These are phyloP conservation scores for Triplophysa tibetana DNA, from an alignment of 2,113 vertebrate genomes.

Conservation along the genomic window DNA sequence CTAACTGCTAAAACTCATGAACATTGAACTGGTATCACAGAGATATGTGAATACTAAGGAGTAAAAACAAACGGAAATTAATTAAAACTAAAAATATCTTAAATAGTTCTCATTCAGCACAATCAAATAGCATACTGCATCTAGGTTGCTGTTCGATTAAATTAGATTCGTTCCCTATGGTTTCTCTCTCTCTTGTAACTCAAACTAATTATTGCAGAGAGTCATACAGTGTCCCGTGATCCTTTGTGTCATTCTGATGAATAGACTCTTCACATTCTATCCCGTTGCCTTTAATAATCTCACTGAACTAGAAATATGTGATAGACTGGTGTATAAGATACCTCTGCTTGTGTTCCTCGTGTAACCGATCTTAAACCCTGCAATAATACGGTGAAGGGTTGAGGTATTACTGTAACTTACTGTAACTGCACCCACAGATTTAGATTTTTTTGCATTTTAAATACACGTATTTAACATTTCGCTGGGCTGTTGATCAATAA, in stretches of 20 bases:
- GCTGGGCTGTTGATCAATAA: slow-evolving; percentile 24
- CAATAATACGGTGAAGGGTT: slow-evolving; percentile 60
- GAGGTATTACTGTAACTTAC: slow-evolving; percentile 68
- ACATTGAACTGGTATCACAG: slow-evolving; percentile 13
- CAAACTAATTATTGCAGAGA: slow-evolving; percentile 38
- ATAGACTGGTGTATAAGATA: slow-evolving; percentile 39
- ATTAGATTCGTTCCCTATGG: slow-evolving; percentile 36
- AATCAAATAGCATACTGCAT: slow-evolving; percentile 21
- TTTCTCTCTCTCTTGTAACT: slow-evolving; percentile 24
- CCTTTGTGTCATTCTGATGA: slow-evolving; percentile 25
- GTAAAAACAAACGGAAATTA: slow-evolving; percentile 54
- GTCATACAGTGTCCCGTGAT: slow-evolving; percentile 19
- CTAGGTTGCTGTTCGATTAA: slow-evolving; percentile 38
- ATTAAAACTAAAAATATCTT: slow-evolving; percentile 44
- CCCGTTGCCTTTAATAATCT: not conserved
- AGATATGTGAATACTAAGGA: slow-evolving; percentile 53
- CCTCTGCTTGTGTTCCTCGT: slow-evolving; percentile 39
- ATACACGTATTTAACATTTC: slow-evolving; percentile 50
- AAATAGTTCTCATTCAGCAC: slow-evolving; percentile 45
- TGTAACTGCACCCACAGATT: slow-evolving; percentile 50
- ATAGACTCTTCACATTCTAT: slow-evolving; percentile 29
- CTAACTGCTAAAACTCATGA: slow-evolving; percentile 36
- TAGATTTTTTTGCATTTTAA: slow-evolving; percentile 42
- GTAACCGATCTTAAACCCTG: slow-evolving; percentile 60
- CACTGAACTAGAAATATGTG: slow-evolving; percentile 36